A percentile compares a stretch with the other conserved stretches of the same genome.
These are phyloP conservation scores for Mycteria americana DNA, from an alignment of 2,797 vertebrate species.

Conservation along the genomic window DNA sequence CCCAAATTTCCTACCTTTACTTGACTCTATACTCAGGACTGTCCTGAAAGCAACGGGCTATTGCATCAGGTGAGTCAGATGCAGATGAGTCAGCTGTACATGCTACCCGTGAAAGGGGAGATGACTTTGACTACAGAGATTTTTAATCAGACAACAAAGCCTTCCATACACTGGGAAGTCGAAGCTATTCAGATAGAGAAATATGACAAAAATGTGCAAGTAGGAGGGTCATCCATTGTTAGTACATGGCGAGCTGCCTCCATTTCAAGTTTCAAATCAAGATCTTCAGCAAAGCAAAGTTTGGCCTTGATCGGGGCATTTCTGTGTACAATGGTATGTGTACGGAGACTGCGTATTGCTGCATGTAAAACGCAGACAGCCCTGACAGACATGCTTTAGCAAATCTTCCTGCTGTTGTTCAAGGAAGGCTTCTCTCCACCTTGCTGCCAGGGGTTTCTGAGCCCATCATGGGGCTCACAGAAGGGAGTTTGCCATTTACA, in stretches of 20 bases:
- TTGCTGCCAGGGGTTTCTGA: not conserved
- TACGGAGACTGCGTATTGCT: not conserved
- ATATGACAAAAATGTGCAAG: conserved; percentile 14
- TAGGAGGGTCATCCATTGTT: not conserved
- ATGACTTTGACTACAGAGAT: not conserved
- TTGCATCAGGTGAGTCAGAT: not conserved
- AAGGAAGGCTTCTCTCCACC: not conserved
- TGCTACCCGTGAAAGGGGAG: not conserved
- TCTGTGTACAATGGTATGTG: not conserved
- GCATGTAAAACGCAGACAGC: not conserved
- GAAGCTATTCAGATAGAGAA: not conserved
- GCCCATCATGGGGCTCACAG: not conserved
- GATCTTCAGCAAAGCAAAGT: not conserved
- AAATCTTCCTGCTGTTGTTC: not conserved
- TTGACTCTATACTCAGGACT: not conserved
- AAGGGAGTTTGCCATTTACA: not conserved
- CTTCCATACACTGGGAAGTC: not conserved
- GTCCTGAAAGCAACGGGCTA: not conserved
- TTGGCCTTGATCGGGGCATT: not conserved
- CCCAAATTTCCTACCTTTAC: not conserved
- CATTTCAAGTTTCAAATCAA: not conserved
- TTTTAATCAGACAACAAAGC: conserved; percentile 32
- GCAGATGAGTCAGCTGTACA: not conserved
- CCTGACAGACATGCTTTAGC: not conserved
- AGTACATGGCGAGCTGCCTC: not conserved